Evolutionary conservation across 1,140 invertebrate species (phyloP).

Genomic region (Drosophila pseudoananassae): DNA sequence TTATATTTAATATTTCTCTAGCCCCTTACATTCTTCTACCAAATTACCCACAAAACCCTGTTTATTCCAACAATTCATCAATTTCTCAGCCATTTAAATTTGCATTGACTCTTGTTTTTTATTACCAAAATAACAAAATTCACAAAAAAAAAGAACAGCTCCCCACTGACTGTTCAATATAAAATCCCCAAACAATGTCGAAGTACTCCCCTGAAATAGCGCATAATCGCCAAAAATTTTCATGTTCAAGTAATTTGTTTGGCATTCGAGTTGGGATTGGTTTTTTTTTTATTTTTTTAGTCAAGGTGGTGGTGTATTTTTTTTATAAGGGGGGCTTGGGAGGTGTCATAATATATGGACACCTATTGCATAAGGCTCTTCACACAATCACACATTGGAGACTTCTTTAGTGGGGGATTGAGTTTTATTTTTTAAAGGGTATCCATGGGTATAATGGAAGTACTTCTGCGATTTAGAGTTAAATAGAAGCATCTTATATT

Average conservation of each 20-base stretch:
- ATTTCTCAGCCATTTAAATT: conserved; percentile 17
- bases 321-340: neutral
- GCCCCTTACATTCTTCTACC: neutral
- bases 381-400: conserved; percentile 27
- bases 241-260: conserved; percentile 55
- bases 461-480: too few relatives aligned
- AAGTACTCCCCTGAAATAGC: conserved; percentile 42
- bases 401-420: neutral
- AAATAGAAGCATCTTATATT: too few relatives aligned
- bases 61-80: conserved; percentile 3
- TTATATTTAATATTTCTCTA: too few relatives aligned
- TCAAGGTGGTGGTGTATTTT: neutral
- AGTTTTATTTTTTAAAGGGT: neutral
- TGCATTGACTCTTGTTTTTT: conserved; percentile 20
- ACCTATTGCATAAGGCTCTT: conserved; percentile 43
- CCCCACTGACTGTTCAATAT: conserved; percentile 21
- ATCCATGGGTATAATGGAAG: too few relatives aligned
- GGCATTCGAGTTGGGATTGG: conserved; percentile 37
- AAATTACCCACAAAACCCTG: conserved; percentile 13
- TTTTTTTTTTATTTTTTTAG: neutral
- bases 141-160: neutral
- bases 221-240: conserved; percentile 48
- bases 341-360: conserved; percentile 52
- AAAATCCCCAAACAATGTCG: conserved; percentile 14
- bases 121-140: neutral